phyloP scores from a whole-genome alignment of 2,797 vertebrate genomes.

The Cygnus olor region DNA sequence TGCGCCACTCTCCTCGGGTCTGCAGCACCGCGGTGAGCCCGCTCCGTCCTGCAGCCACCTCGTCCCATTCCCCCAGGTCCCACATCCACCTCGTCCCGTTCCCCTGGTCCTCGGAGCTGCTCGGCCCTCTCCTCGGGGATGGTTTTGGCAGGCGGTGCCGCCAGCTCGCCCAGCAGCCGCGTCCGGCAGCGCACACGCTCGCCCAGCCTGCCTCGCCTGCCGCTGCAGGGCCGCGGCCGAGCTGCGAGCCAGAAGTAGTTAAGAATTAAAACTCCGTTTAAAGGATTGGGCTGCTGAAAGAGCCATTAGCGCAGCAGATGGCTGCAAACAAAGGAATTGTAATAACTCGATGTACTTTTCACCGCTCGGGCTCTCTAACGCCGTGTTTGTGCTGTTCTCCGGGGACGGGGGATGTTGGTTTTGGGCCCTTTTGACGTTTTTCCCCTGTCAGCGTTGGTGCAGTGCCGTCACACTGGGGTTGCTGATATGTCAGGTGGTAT shows the following conservation, averaged over 20 bases:
- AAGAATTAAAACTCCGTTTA: neutral
- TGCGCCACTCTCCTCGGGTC: too few species aligned
- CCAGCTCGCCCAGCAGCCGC: neutral
- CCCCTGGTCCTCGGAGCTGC: neutral
- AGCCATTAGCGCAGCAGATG: constrained; percentile 17
- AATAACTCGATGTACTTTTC: constrained; percentile 9
- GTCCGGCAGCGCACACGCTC: accelerated
- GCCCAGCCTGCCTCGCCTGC: neutral
- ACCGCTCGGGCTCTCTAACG: neutral
- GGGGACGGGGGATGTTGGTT: accelerated
- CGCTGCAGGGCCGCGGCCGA: accelerated
- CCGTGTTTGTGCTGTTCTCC: neutral
- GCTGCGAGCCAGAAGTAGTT: neutral
- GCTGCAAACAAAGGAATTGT: neutral
- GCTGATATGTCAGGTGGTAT: neutral
- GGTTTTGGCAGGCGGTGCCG: neutral
- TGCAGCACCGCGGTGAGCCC: too few species aligned
- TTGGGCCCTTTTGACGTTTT: neutral
- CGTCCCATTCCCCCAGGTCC: accelerated
- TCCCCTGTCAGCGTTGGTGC: neutral
- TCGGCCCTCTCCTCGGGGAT: neutral
- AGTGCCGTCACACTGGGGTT: neutral
- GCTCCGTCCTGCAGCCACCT: too few species aligned
- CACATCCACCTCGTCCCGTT: too few species aligned
- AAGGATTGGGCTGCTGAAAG: neutral